Conservation (phyloP, 2,113 vertebrate species). For the Suncus etruscus region DNA sequence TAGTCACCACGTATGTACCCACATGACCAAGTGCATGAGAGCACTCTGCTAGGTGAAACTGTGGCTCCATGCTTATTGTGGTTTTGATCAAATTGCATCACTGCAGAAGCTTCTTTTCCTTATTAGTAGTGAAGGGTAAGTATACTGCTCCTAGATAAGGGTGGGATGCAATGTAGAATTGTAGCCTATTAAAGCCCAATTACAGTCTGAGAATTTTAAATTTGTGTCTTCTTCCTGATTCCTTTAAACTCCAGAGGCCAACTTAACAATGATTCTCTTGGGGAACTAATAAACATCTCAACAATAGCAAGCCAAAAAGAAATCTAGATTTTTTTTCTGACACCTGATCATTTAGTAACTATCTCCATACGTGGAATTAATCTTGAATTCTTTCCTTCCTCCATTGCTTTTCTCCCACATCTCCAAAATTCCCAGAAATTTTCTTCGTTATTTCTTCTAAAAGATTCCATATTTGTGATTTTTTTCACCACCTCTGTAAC, state of each 20-base stretch:
- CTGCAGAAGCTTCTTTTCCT: neutral
- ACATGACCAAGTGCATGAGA: neutral
- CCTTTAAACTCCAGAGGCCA: neutral
- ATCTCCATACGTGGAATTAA: neutral
- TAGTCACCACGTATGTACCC: too few species aligned
- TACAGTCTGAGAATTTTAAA: neutral
- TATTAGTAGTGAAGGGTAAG: neutral
- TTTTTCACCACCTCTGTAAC: neutral
- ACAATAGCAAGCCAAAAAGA: neutral
- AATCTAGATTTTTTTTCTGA: neutral
- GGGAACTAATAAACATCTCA: neutral
- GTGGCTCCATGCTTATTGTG: neutral
- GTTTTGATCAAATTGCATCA: neutral
- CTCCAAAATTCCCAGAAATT: constrained; percentile 22
- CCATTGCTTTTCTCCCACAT: too few species aligned
- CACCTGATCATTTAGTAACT: constrained; percentile 72
- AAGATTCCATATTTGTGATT: neutral
- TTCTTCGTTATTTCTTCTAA: neutral
- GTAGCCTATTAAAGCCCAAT: neutral
- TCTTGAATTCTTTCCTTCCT: constrained; percentile 17
- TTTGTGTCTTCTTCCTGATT: neutral
- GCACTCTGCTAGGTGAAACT: neutral
- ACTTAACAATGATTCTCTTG: neutral
- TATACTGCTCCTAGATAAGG: neutral
- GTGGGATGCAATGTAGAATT: neutral